These are phyloP conservation scores for Troides aeacus DNA, from an alignment of 2,888 invertebrate species.

Conservation along the genomic window DNA sequence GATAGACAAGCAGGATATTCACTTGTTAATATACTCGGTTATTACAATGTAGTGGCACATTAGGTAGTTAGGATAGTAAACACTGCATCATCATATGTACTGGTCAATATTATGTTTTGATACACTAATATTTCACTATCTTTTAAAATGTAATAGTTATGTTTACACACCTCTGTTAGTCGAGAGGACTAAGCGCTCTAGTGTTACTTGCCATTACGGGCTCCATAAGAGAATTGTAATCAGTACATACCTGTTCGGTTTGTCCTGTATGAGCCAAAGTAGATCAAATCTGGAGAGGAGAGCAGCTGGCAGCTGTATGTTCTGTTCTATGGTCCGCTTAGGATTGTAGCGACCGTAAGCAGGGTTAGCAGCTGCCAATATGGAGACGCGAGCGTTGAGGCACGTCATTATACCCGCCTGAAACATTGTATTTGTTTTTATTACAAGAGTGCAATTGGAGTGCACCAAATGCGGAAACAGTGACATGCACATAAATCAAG, in stretches of 20 bases:
- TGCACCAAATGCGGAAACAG: no score
- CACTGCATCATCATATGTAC: no score
- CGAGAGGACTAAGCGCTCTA: not conserved
- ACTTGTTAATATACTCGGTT: no score
- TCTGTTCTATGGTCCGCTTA: conserved; percentile 96
- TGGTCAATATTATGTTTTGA: no score
- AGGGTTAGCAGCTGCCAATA: conserved; percentile 99
- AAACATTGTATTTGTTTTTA: conserved; percentile 15
- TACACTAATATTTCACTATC: no score
- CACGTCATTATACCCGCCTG: conserved; percentile 99
- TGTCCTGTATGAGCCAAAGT: conserved; percentile 95
- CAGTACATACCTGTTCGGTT: conserved; percentile 79
- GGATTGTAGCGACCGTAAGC: conserved; percentile 99
- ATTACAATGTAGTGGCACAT: no score
- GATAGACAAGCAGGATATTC: no score
- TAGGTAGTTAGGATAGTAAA: no score
- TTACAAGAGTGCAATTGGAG: no score
- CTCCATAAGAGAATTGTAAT: not conserved
- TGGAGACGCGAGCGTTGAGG: conserved; percentile 97
- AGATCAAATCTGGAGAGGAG: conserved; percentile 97
- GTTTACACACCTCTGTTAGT: no score
- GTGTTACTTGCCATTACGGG: not conserved
- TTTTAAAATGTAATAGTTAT: no score
- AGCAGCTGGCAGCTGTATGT: conserved; percentile 98
- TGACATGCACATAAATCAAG: no score